Base-by-base conservation (phyloP, 2,113 vertebrate species). In the Brachirus orientalis region DNA sequence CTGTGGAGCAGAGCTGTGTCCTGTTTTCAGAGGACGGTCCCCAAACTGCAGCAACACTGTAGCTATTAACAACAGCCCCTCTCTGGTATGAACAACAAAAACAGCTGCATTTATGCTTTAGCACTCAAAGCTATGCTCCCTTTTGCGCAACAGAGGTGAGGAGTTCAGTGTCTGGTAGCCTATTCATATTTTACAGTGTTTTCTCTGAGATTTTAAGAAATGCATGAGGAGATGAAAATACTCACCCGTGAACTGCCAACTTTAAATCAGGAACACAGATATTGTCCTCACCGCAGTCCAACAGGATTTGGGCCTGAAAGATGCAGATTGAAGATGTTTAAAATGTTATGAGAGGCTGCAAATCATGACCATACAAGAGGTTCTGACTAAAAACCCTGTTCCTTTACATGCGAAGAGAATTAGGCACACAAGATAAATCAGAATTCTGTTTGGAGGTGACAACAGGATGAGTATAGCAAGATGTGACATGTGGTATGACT, bases 221-320 rank as follows among this genome's bases (percentile, higher is more conserved):
- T 28, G 35, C 38, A 14, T 43, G 7, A 76, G 53, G 67, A 85
- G 63, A 19, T 48, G 58, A 43, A 52, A 17, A 18, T 19, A 86
- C 95, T 93, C 84, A 97, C 96, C 94, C 93, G 3, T 89, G 86
- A 19, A 96, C 95, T 17, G 92, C 88, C 52, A 97, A 93, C 83
- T 96, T 95, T 41, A 97, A 86, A 78, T 96, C 95, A 46, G 96
- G 96, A 45, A 97, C 96, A 52, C 96, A 97, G 88, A 97, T 94
- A 85, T 97, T 97, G 88, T 97, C 95, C 33, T 96, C 96, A 1
- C 95, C 96, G 36, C 96, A 97, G 86, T 97, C 96, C 83, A 97
- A 83, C 85, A 95, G 88, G 77, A 97, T 97, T 77, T 96, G 95
- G 55, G 94, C 93, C 96, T 97, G 69, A 38, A 84, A 72, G 61